A percentile compares a stretch with the other conserved stretches of the same genome.
phyloP scores from a whole-genome alignment of 2,113 vertebrate species.

The Egretta garzetta region DNA sequence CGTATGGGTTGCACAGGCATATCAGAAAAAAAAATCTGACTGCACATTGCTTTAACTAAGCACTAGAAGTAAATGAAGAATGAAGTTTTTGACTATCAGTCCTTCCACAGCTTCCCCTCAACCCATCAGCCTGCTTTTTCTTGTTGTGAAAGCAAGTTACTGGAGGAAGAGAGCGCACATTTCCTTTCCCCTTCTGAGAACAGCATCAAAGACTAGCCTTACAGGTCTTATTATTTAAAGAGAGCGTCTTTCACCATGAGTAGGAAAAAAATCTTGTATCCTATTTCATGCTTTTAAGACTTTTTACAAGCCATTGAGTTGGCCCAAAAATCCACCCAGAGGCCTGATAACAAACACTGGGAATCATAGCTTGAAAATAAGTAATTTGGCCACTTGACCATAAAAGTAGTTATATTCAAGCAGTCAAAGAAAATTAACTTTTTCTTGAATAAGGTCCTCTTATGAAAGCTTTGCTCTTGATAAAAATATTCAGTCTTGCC shows the following conservation, averaged over 20 bases:
- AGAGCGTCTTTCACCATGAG: not conserved
- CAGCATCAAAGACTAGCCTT: not conserved
- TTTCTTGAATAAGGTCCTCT: not conserved
- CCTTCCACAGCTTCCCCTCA: not conserved
- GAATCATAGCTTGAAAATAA: not conserved
- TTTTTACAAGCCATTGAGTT: not conserved
- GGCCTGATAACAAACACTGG: not conserved
- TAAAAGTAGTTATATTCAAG: not conserved
- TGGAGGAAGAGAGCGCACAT: not conserved
- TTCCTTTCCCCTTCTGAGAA: not conserved
- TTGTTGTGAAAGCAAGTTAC: not conserved
- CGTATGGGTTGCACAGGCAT: not conserved
- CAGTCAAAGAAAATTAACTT: not conserved
- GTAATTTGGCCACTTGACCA: not conserved
- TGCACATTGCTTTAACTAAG: rapidly evolving
- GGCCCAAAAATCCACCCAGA: not conserved
- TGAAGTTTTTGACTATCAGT: not conserved
- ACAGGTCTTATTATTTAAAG: not conserved
- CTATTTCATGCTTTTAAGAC: not conserved
- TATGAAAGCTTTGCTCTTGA: not conserved
- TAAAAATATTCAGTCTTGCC: not conserved
- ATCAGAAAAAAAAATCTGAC: not conserved
- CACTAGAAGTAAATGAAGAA: not conserved
- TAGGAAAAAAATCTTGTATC: not conserved
- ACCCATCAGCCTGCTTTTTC: not conserved